A percentile compares a stretch with the other conserved stretches of the same genome.
Evolutionary conservation across 2,797 vertebrate species (phyloP).

Genomic region (Danionella dracula): DNA sequence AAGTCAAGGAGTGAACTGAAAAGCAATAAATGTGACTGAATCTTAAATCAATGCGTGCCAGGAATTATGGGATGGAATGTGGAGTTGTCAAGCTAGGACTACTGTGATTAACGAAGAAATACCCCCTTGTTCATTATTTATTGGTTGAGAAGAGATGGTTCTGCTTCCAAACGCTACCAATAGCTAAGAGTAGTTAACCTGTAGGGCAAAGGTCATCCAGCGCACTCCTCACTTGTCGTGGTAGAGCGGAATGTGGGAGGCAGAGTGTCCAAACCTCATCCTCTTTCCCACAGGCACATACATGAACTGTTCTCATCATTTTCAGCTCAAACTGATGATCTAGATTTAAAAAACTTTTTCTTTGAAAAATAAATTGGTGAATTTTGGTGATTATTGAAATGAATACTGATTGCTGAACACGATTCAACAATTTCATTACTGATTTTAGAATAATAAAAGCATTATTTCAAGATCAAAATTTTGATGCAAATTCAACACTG

Average conservation of each 20-base stretch:
- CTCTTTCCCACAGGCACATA: slow-evolving; percentile 37
- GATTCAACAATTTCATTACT: too few relatives aligned
- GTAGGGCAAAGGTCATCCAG: slow-evolving; percentile 61
- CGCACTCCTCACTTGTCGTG: slow-evolving; percentile 49
- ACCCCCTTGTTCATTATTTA: slow-evolving; percentile 61
- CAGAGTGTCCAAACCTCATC: slow-evolving; percentile 53
- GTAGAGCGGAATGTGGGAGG: slow-evolving; percentile 69
- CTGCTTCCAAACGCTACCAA: slow-evolving; percentile 69
- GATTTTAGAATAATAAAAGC: too few relatives aligned
- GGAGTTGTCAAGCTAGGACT: slow-evolving; percentile 52
- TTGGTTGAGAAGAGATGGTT: slow-evolving; percentile 56
- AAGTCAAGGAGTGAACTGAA: neutral
- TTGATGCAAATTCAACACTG: too few relatives aligned
- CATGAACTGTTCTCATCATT: neutral
- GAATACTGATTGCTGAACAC: too few relatives aligned
- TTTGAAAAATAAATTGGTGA: too few relatives aligned
- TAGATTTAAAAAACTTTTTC: too few relatives aligned
- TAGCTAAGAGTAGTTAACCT: slow-evolving; percentile 67
- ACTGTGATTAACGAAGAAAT: slow-evolving; percentile 61
- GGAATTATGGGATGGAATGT: slow-evolving; percentile 55
- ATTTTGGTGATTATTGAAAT: too few relatives aligned
- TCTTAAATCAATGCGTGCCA: neutral
- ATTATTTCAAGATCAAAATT: too few relatives aligned
- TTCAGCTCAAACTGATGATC: too few relatives aligned
- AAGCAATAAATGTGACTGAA: neutral